These are phyloP conservation scores for Coleophora deauratella DNA, from an alignment of 2,888 invertebrate species.

Conservation along the genomic window DNA sequence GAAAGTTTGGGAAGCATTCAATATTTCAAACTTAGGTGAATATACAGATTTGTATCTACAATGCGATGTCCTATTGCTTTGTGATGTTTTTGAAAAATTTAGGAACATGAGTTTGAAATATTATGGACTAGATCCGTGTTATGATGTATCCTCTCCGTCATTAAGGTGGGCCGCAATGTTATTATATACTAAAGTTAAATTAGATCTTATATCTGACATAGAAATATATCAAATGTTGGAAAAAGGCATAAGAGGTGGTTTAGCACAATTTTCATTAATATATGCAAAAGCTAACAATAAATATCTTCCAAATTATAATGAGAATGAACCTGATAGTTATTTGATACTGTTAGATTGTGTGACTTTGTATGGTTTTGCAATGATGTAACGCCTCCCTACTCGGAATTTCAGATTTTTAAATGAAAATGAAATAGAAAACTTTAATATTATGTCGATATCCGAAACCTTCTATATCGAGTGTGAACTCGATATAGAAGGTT, in stretches of 20 bases:
- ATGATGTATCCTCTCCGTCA: conserved; percentile 6
- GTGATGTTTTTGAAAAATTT: conserved; percentile 12
- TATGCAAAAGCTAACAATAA: conserved; percentile 4
- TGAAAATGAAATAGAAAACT: not conserved
- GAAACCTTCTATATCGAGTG: too few species aligned
- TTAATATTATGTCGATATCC: not conserved
- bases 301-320: not conserved
- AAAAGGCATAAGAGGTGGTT: too few species aligned
- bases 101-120: conserved; percentile 3
- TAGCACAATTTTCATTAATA: too few species aligned
- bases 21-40: conserved; percentile 6
- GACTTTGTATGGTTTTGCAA: conserved; percentile 2
- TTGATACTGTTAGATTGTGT: conserved; percentile 1
- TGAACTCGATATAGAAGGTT: too few species aligned
- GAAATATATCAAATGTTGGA: too few species aligned
- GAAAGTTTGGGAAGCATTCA: conserved; percentile 7
- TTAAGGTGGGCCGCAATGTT: conserved; percentile 12
- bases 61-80: conserved; percentile 8
- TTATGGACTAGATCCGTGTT: conserved; percentile 7
- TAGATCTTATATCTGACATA: too few species aligned
- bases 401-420: not conserved
- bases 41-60: conserved; percentile 12
- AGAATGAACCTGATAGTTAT: not conserved
- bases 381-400: not conserved
- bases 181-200: conserved; percentile 3